Evolutionary conservation across 2,888 invertebrate species (phyloP), one percentile per base, ranked within the genome.

Genomic region (Drosophila acutilabella): DNA sequence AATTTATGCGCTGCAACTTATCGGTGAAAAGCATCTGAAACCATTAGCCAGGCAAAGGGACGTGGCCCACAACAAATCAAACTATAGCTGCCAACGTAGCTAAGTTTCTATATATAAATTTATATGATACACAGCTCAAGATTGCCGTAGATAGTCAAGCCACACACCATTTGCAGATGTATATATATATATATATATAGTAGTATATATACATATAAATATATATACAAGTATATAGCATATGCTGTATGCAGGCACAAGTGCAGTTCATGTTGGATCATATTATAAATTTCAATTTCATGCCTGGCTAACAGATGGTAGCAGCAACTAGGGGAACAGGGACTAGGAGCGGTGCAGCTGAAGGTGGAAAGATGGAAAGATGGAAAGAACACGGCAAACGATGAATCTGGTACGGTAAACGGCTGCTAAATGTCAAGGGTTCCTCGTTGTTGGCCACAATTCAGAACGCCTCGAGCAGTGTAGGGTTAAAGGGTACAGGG

Each of bases 201-300:
- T 20, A n/a, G 23, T 23, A 4, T 23, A 36, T 52, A 44, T 42
- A 16, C 30, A 4, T 4, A 23, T 26, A 26, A 6, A 26, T 26
- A 26, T n/a, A 1, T 16, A 18, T 26, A 26, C 8, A 30, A 8
- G 2, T n/a, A 2, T 16, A 18, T 8, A 36, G 10, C 50, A 10
- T 23, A 30, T 53, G 64, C 40, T 41, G 41, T 50, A 54, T 47
- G 47, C 61, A 47, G 54, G 33, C 36, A 60, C 36, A 47, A 70
- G 54, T 68, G 64, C 52, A 68, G 64, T 51, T 65, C 64, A 66
- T 57, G 50, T 57, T 57, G 36, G 78, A 60, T 62, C 23, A 51
- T 54, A 77, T 75, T 83, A 82, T 82, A 81, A 79, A 84, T 83
- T 81, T 87, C 83, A 87, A 83, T 83, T 83, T 83, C 81, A 87